phyloP scores from a whole-genome alignment of 2,113 vertebrate species.

The Grammomys surdaster region DNA sequence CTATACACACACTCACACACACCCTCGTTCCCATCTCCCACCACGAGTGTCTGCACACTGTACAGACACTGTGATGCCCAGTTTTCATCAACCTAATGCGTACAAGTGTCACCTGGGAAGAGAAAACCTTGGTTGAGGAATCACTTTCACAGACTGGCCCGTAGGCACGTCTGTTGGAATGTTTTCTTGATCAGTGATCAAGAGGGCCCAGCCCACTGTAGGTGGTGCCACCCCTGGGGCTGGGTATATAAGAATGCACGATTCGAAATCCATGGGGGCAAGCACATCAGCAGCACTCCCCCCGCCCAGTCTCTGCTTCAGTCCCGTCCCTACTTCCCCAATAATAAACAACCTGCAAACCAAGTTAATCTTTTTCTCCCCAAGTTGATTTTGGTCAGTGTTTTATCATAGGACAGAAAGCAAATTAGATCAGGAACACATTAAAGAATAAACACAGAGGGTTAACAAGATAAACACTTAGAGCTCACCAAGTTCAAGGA shows the following conservation, averaged over 20 bases:
- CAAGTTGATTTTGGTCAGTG: not conserved
- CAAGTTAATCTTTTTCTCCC: not conserved
- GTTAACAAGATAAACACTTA: not conserved
- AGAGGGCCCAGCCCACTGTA: not conserved
- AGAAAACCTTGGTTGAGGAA: not conserved
- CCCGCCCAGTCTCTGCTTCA: too few relatives aligned
- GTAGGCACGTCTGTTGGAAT: not conserved
- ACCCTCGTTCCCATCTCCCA: too few relatives aligned
- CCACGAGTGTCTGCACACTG: too few relatives aligned
- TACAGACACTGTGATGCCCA: not conserved
- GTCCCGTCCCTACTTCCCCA: not conserved
- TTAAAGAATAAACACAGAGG: not conserved
- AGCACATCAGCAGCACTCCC: not conserved
- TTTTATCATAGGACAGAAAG: not conserved
- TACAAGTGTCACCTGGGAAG: not conserved
- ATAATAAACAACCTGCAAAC: not conserved
- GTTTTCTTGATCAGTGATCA: not conserved
- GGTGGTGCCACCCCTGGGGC: not conserved
- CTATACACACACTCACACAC: not conserved
- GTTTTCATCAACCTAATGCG: not conserved
- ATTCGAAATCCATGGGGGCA: not conserved
- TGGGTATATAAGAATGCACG: not conserved
- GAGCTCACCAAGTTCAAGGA: not conserved
- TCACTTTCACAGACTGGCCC: not conserved
- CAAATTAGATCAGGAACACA: not conserved